A percentile compares a stretch with the other conserved stretches of the same genome.
These are phyloP conservation scores for Ascidia mentula DNA, from an alignment of 23 tunicate genomes.

Conservation along the genomic window DNA sequence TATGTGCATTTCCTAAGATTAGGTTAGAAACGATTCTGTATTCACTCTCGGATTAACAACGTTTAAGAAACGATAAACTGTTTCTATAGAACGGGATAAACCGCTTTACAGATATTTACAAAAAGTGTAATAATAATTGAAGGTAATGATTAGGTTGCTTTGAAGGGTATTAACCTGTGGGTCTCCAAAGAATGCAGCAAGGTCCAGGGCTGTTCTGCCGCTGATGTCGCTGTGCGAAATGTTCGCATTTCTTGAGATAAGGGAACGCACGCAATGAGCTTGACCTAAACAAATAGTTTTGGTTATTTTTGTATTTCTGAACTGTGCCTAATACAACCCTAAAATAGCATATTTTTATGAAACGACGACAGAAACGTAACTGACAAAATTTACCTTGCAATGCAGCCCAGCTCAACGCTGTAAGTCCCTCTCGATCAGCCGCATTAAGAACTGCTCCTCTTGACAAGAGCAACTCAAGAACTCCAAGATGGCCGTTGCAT, in stretches of 20 bases:
- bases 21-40: no score
- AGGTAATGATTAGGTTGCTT: neutral
- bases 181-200: slow-evolving; percentile 80
- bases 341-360: no score
- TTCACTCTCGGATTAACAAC: no score
- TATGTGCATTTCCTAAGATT: neutral
- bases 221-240: slow-evolving; percentile 44
- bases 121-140: neutral
- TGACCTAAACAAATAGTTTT: slow-evolving; percentile 70
- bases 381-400: slow-evolving; percentile 44
- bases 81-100: no score
- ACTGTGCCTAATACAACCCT: no score
- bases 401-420: slow-evolving; percentile 94
- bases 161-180: slow-evolving; percentile 69
- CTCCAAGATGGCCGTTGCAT: slow-evolving; percentile 64
- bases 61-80: no score
- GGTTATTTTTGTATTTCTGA: no score
- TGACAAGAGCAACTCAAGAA: slow-evolving; percentile 67
- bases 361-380: no score
- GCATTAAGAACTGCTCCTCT: slow-evolving; percentile 79
- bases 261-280: slow-evolving; percentile 58
- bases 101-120: no score
- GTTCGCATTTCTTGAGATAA: slow-evolving; percentile 52
- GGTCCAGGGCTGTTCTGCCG: slow-evolving; percentile 74
- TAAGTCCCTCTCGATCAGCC: slow-evolving; percentile 84